phyloP scores from a whole-genome alignment of 2,113 vertebrate genomes.

The Lepisosteus osseus region DNA sequence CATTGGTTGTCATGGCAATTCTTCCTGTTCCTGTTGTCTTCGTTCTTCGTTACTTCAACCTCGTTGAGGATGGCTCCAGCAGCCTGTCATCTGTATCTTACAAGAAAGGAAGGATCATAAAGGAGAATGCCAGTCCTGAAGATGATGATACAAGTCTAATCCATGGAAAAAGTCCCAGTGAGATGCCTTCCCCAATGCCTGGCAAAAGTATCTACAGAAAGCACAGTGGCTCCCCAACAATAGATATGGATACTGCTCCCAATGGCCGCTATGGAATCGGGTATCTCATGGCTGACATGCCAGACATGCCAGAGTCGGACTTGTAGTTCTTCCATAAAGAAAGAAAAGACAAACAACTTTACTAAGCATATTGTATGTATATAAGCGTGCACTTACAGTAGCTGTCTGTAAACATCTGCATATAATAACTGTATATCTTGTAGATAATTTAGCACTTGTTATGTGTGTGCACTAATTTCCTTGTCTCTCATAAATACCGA shows the following conservation, averaged over 20 bases:
- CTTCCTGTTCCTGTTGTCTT: conserved; percentile 85
- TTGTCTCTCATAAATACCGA: conserved; percentile 21
- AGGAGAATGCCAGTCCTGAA: conserved; percentile 75
- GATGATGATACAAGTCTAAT: conserved; percentile 86
- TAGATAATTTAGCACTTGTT: conserved; percentile 54
- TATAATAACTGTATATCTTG: conserved; percentile 46
- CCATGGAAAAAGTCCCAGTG: conserved; percentile 80
- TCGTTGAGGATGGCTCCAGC: conserved; percentile 73
- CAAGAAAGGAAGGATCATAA: conserved; percentile 88
- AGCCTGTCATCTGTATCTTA: conserved; percentile 82
- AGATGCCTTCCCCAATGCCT: conserved; percentile 82
- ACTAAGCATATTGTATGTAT: conserved; percentile 11
- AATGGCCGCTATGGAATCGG: conserved; percentile 93
- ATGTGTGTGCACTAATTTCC: conserved; percentile 44
- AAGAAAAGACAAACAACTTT: neutral
- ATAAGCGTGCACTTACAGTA: conserved; percentile 9
- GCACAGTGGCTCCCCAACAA: conserved; percentile 68
- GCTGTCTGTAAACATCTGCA: conserved; percentile 24
- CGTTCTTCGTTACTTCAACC: conserved; percentile 74
- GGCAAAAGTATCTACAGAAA: conserved; percentile 87
- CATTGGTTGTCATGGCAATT: conserved; percentile 78
- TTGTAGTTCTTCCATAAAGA: conserved; percentile 60
- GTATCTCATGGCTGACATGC: conserved; percentile 88
- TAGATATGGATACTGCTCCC: conserved; percentile 71
- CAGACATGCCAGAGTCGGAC: conserved; percentile 91